phyloP scores from a whole-genome alignment of 2,888 invertebrate species.

The Blomia tropicalis region DNA sequence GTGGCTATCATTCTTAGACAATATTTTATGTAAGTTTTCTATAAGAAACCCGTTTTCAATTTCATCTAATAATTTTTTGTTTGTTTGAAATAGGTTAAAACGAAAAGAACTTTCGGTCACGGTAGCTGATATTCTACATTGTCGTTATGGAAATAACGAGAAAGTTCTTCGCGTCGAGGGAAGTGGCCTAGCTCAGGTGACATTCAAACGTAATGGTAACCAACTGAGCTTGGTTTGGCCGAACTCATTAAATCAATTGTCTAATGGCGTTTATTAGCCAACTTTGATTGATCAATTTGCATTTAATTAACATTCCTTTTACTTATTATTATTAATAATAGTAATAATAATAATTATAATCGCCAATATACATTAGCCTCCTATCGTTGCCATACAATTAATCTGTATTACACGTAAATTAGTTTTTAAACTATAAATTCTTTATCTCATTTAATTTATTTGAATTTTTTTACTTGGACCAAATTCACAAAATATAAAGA shows the following conservation, averaged over 20 bases:
- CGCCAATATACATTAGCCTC: no score
- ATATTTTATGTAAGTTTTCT: conserved; percentile 34
- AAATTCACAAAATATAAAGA: no score
- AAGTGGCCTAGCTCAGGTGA: neutral
- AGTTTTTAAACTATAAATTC: no score
- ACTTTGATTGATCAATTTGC: no score
- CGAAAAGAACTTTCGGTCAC: conserved; percentile 37
- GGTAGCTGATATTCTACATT: conserved; percentile 45
- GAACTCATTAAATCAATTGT: neutral
- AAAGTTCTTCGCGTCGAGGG: conserved; percentile 4
- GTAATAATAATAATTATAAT: no score
- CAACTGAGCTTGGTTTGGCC: conserved; percentile 10
- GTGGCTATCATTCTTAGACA: conserved; percentile 61
- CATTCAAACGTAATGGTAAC: conserved; percentile 11
- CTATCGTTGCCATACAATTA: no score
- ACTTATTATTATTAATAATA: no score
- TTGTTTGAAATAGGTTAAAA: neutral
- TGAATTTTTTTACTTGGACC: no score
- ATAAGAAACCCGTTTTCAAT: neutral
- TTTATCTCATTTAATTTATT: no score
- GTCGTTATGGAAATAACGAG: conserved; percentile 7
- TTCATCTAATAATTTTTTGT: neutral
- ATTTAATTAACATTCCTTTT: no score
- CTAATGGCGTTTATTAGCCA: neutral
- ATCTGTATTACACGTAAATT: no score